A percentile compares a stretch with the other conserved stretches of the same genome.
Conservation (phyloP, 2,888 invertebrate genomes). For the Melikaiella ostensackeni region DNA sequence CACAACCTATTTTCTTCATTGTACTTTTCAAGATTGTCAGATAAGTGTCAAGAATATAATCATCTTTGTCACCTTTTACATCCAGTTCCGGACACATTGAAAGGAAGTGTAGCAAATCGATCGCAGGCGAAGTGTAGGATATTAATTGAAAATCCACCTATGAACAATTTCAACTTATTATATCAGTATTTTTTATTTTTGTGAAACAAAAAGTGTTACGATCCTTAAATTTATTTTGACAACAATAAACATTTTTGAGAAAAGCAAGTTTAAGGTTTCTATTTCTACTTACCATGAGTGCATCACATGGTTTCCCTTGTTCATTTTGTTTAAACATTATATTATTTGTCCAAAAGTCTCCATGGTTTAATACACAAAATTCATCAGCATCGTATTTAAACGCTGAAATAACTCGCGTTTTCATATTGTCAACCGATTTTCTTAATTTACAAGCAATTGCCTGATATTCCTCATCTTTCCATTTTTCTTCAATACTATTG, state of each 20-base stretch:
- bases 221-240: no score
- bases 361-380: conserved; percentile 66
- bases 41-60: conserved; percentile 57
- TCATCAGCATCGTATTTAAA: conserved; percentile 55
- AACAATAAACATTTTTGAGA: no score
- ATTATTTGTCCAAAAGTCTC: conserved; percentile 65
- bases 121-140: conserved; percentile 61
- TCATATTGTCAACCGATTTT: conserved; percentile 39
- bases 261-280: neutral
- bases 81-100: conserved; percentile 56
- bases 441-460: conserved; percentile 49
- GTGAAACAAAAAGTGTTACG: no score
- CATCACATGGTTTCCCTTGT: conserved; percentile 52
- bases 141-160: conserved; percentile 65
- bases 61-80: conserved; percentile 56
- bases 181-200: neutral
- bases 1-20: conserved; percentile 57
- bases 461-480: conserved; percentile 50
- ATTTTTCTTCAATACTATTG: conserved; percentile 44
- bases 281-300: conserved; percentile 53
- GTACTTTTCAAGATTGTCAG: conserved; percentile 48
- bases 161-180: neutral
- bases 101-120: conserved; percentile 62
- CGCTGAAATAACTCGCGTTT: neutral
- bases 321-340: conserved; percentile 60